Base-by-base conservation (phyloP, 92 coral and sea anemone species). In the Heteractis magnifica region DNA sequence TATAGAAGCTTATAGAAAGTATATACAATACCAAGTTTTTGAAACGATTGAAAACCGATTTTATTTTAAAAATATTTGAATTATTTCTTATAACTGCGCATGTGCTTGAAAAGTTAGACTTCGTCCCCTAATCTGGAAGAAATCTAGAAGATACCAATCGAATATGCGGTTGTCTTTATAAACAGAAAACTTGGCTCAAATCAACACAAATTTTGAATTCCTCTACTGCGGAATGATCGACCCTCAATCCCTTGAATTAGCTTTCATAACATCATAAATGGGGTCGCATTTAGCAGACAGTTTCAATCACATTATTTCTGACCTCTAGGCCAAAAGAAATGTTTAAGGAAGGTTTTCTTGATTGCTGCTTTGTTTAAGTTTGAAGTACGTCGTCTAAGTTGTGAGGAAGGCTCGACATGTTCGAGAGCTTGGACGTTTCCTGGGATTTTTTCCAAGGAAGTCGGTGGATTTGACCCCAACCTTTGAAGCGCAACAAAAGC, bases 211-310 rank as follows among this genome's bases (percentile, higher is more conserved):
- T 62, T 16, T n/a, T 6, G 10, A n/a, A 68, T 68, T 68, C 73
- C 73, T 13, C 44, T 41, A 68, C 73, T 48, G 73, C 73, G 73
- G 73, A 7, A 21, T 16, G 49, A 10, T 5, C 23, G 49, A 68
- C 73, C 73, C 49, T 10, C 9, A 53, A 20, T 14, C 48, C 73
- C 19, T 10, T 68, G 41, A 75, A 18, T 75, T 75, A 52, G 55
- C 15, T 75, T 49, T 75, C 44, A 75, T 9, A 75, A 75, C 79
- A 75, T 6, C 8, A 18, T 75, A 75, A 75, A 75, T 8, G 59
- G 51, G 79, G 79, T 75, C 55, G 79, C 79, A 75, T 75, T 75
- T 75, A 75, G 79, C 79, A 50, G 59, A 75, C 59, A 49, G 52
- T 75, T 75, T 14, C 59, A 8, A 52, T 75, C 79, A 75, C 23